A percentile compares a stretch with the other conserved stretches of the same genome.
Conservation (phyloP, 2,888 invertebrate species). For the Phoenoteleia sp. region DNA sequence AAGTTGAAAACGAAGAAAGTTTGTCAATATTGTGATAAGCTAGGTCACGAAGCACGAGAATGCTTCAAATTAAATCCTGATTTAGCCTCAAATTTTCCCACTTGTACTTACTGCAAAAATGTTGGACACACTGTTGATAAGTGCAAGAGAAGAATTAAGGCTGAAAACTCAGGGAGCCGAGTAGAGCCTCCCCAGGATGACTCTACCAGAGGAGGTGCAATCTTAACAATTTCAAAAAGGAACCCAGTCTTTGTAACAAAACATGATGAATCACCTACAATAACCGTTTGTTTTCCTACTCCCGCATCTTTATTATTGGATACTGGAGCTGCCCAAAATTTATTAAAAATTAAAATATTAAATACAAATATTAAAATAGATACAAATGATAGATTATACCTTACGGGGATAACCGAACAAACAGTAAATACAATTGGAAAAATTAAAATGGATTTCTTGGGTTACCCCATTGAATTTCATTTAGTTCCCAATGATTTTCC, state of each 20-base stretch:
- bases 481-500: background rate
- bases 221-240: too few relatives aligned
- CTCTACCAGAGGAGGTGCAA: background rate
- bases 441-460: background rate
- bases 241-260: too few relatives aligned
- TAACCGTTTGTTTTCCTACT: background rate
- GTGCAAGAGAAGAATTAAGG: background rate
- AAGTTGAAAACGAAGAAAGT: background rate
- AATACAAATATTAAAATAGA: background rate
- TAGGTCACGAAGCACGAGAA: background rate
- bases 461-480: background rate
- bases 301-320: background rate
- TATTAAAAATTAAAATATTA: background rate
- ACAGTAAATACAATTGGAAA: background rate
- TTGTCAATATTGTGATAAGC: conserved; percentile 38
- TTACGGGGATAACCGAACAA: background rate
- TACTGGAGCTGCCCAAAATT: conserved; percentile 1
- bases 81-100: conserved; percentile 2
- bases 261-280: background rate
- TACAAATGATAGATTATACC: background rate
- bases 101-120: background rate
- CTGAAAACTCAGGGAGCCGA: conserved; percentile 41
- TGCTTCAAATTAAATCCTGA: conserved; percentile 43
- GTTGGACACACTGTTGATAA: conserved; percentile 1
- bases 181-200: conserved; percentile 4